Conservation (phyloP, 2,797 vertebrate genomes). For the Onychomys torridus region DNA sequence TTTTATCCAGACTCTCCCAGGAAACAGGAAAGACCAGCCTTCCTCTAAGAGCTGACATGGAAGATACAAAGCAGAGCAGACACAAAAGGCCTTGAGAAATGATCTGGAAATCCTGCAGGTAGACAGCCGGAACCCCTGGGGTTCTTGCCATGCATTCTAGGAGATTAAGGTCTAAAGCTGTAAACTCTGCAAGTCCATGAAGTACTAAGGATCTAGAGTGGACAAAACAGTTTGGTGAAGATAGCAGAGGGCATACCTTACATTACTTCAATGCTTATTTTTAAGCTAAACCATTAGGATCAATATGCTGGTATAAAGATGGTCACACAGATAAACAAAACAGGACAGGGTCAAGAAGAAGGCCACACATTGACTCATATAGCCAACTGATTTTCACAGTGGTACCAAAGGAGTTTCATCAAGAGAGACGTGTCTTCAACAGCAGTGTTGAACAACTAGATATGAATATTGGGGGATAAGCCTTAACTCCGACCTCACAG, state of each 20-base stretch:
- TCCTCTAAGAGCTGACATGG: not conserved
- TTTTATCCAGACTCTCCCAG: not conserved
- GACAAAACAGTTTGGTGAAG: not conserved
- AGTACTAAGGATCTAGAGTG: not conserved
- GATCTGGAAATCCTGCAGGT: not conserved
- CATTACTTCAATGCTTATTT: not conserved
- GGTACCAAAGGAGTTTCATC: not conserved
- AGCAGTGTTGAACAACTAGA: not conserved
- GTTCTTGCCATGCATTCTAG: not conserved
- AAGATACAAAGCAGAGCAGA: not conserved
- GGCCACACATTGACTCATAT: not conserved
- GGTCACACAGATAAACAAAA: not conserved
- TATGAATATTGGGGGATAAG: not conserved
- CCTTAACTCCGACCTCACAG: not conserved
- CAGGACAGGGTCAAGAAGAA: not conserved
- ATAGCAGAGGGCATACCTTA: not conserved
- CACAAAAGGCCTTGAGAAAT: not conserved
- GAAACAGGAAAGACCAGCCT: slow-evolving; percentile 18
- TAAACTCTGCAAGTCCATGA: not conserved
- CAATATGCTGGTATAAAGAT: not conserved
- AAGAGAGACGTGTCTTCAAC: not conserved
- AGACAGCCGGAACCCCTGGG: not conserved
- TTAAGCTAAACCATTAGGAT: not conserved
- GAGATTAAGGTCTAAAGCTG: not conserved
- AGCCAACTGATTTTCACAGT: not conserved